Percentiles rank a stretch among this genome's conserved stretches.
These are phyloP conservation scores for Thamnophis sirtalis DNA, from an alignment of 2,113 vertebrate genomes.

Conservation along the genomic window DNA sequence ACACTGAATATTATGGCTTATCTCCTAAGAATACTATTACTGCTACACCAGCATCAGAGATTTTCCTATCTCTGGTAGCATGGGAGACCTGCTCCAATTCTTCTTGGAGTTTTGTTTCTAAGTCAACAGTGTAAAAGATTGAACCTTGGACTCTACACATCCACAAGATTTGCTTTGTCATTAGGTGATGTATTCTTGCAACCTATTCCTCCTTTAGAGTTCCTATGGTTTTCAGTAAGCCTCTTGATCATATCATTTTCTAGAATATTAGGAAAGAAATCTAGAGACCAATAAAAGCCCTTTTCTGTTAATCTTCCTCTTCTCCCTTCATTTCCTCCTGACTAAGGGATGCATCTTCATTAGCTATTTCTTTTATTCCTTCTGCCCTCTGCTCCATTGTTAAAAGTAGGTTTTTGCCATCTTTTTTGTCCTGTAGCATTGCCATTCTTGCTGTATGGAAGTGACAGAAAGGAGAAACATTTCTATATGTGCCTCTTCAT, in stretches of 20 bases:
- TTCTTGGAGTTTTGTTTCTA: not conserved
- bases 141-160: not conserved
- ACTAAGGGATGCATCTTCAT: not conserved
- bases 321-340: not conserved
- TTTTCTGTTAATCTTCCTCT: not conserved
- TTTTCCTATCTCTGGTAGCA: not conserved
- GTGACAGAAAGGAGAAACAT: constrained; percentile 36
- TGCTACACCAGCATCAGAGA: not conserved
- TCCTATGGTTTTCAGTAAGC: not conserved
- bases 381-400: not conserved
- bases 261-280: not conserved
- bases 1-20: not conserved
- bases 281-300: not conserved
- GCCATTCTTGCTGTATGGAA: constrained; percentile 14
- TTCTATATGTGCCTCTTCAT: constrained; percentile 13
- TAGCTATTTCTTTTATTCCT: not conserved
- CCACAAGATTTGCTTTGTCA: not conserved
- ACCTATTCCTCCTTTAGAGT: not conserved
- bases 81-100: not conserved
- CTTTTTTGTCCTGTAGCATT: constrained; percentile 8
- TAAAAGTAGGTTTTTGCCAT: constrained; percentile 3
- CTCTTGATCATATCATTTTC: not conserved
- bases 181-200: not conserved
- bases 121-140: not conserved
- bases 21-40: not conserved